Conservation (phyloP, 2,113 vertebrate genomes). For the Asarcornis scutulata region DNA sequence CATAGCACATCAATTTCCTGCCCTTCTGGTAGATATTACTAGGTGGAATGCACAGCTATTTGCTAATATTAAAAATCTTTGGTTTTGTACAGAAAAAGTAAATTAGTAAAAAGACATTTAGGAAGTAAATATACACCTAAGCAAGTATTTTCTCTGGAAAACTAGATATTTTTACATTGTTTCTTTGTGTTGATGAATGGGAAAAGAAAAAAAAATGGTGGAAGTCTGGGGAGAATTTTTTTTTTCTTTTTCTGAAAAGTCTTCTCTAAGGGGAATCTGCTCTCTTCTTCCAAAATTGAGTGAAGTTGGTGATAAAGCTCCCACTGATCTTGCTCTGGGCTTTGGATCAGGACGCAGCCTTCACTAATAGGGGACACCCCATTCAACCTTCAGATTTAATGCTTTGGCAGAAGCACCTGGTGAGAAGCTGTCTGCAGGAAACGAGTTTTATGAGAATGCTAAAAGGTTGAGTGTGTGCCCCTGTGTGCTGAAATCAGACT, state of each 20-base stretch:
- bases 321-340: neutral
- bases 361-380: neutral
- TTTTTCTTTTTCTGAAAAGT: neutral
- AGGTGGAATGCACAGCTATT: neutral
- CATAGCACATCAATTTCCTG: neutral
- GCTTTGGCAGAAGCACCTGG: neutral
- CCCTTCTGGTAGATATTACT: neutral
- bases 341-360: neutral
- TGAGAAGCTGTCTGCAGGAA: constrained; percentile 12
- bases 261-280: neutral
- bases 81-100: neutral
- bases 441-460: constrained; percentile 17
- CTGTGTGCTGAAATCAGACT: neutral
- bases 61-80: neutral
- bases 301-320: neutral
- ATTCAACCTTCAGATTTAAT: constrained; percentile 12
- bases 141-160: neutral
- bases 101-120: neutral
- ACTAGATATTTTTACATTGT: neutral
- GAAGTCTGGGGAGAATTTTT: neutral
- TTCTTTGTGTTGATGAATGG: neutral
- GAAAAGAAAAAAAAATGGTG: neutral
- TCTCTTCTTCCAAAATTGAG: neutral
- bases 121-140: neutral
- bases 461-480: neutral